phyloP scores from a whole-genome alignment of 2,797 vertebrate genomes.

The Anguilla obscura region DNA sequence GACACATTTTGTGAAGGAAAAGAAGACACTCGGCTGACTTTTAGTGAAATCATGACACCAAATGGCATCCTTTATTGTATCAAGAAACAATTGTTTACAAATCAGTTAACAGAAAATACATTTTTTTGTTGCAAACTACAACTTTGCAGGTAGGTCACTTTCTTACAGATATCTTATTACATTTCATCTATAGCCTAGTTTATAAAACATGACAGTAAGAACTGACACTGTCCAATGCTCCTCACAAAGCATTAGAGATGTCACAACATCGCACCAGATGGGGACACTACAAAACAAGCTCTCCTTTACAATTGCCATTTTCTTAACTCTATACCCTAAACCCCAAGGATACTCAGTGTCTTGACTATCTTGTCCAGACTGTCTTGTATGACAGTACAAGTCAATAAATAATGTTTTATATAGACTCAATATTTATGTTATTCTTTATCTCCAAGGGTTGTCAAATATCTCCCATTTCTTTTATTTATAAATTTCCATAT shows the following conservation, averaged over 20 bases:
- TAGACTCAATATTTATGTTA: conserved; percentile 60
- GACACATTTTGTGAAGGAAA: background rate
- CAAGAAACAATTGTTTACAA: conserved; percentile 69
- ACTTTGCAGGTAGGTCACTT: conserved; percentile 71
- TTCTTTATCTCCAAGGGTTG: conserved; percentile 54
- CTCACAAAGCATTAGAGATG: conserved; percentile 60
- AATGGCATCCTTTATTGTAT: conserved; percentile 83
- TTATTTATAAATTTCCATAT: conserved; percentile 57
- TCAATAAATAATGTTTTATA: conserved; percentile 71
- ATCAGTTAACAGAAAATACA: conserved; percentile 79
- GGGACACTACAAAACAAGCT: conserved; percentile 40
- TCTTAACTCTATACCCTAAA: conserved; percentile 47
- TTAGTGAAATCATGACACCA: conserved; percentile 70
- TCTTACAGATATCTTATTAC: conserved; percentile 72
- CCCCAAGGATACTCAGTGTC: conserved; percentile 45
- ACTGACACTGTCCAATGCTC: conserved; percentile 65
- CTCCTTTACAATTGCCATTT: conserved; percentile 45
- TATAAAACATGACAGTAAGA: conserved; percentile 74
- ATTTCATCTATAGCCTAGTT: conserved; percentile 76
- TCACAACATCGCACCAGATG: conserved; percentile 54
- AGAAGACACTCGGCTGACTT: background rate
- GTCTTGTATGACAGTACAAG: conserved; percentile 53
- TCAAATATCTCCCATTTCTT: conserved; percentile 50
- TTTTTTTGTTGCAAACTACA: conserved; percentile 71
- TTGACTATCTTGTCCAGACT: conserved; percentile 22